Evolutionary conservation across 2,888 invertebrate species (phyloP), one percentile per base, ranked within the genome.

Genomic region (Oegoconia quadripuncta): DNA sequence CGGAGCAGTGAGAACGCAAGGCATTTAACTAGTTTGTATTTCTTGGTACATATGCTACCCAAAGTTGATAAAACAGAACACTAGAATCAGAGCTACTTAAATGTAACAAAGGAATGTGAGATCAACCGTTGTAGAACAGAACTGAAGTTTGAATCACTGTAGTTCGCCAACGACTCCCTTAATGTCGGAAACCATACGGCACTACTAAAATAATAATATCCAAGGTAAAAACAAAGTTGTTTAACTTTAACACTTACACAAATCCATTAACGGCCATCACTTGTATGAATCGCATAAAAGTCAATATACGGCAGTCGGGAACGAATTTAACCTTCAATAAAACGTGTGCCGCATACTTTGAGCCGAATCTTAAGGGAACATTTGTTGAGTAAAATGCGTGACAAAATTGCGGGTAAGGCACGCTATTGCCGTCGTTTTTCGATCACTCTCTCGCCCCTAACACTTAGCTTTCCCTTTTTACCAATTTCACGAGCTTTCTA

Each of bases 391-490:
- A 77, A 79, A 78, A 81, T 62, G 83, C 79, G 81, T 81, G 84
- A 83, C 82, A 76, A 84, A 83, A 82, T 83, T 79, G 80, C 74
- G 74, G 75, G 74, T 67, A 64, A 49, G 59, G 59, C 23, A 18
- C 28, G 29, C 58, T 64, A 62, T 55, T 59, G 61, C 60, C 66
- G 63, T 56, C 75, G 70, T 74, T 84, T 77, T 71, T 74, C 83
- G 80, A 84, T 86, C 81, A 74, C 77, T 74, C 74, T 68, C 70
- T 61, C 64, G 46, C 57, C 74, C 76, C 64, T 64, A 68, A 81
- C 83, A 86, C 84, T 86, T 84, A 86, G 83, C 76, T 72, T 78
- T 78, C 78, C 84, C 82, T 84, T 84, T 86, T 84, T 78, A 82
- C 79, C 83, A 86, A 84, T 84, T 86, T 86, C 77, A 72, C 74